Evolutionary conservation across 2,888 invertebrate genomes (phyloP).

Genomic region (Dasysyrphus albostriatus): DNA sequence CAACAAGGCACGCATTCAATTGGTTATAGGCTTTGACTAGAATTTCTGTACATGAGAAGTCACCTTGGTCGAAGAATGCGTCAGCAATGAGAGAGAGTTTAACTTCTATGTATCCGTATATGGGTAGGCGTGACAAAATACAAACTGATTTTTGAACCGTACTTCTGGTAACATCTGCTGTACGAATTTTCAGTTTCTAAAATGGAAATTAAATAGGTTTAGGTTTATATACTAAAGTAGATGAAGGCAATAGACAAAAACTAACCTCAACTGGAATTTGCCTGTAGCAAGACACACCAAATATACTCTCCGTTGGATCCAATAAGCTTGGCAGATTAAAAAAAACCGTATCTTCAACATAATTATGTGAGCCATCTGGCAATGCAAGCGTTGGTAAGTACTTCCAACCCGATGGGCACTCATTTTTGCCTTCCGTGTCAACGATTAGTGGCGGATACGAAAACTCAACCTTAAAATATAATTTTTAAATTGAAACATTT

Average conservation of each 20-base stretch:
- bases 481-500: not conserved
- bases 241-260: not conserved
- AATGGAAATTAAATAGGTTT: constrained; percentile 76
- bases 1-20: constrained; percentile 90
- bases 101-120: constrained; percentile 97
- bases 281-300: constrained; percentile 98
- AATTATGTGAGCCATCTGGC: constrained; percentile 99
- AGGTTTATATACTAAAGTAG: not conserved
- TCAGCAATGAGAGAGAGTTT: constrained; percentile 98
- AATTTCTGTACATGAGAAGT: constrained; percentile 94
- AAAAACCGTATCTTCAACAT: constrained; percentile 96
- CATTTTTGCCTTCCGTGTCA: constrained; percentile 87
- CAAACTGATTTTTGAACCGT: constrained; percentile 99
- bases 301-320: constrained; percentile 93
- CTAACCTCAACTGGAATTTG: constrained; percentile 97
- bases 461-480: constrained; percentile 90
- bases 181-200: constrained; percentile 95
- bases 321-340: constrained; percentile 96
- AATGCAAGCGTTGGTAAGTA: constrained; percentile 97
- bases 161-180: constrained; percentile 97
- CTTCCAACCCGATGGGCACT: constrained; percentile 96
- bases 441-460: constrained; percentile 95
- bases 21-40: constrained; percentile 96
- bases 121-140: constrained; percentile 94
- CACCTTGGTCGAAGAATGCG: constrained; percentile 98